Percentiles rank a stretch among this genome's conserved stretches.
Evolutionary conservation across 2,888 invertebrate species (phyloP).

Genomic region (Lycia hirtaria): DNA sequence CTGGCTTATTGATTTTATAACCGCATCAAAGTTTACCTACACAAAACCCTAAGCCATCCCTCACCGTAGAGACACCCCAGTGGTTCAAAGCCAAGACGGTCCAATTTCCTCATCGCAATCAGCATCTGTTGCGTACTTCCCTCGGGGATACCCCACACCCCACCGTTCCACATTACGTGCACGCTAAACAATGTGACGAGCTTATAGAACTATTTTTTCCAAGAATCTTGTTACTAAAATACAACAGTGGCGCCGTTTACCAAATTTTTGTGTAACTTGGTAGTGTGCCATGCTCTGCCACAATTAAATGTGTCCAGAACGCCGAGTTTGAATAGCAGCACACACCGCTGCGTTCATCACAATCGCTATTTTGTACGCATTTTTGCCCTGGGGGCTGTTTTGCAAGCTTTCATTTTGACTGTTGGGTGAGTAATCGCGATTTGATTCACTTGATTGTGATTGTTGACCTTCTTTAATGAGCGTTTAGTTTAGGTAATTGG

Average conservation of each 20-base stretch:
- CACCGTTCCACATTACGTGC: background rate
- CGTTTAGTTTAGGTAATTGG: slow-evolving; percentile 5
- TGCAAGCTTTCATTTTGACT: slow-evolving; percentile 39
- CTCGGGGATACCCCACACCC: slow-evolving; percentile 17
- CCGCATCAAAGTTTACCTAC: slow-evolving; percentile 5
- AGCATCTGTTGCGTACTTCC: slow-evolving; percentile 42
- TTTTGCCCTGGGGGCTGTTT: slow-evolving; percentile 50
- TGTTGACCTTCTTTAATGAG: slow-evolving; percentile 18
- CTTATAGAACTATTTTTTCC: background rate
- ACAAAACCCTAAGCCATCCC: slow-evolving; percentile 1
- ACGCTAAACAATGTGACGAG: background rate
- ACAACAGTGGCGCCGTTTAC: background rate
- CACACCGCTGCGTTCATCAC: slow-evolving; percentile 59
- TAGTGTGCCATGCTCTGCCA: slow-evolving; percentile 45
- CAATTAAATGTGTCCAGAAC: slow-evolving; percentile 81
- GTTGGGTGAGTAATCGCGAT: slow-evolving; percentile 26
- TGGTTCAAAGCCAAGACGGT: slow-evolving; percentile 23
- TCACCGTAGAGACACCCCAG: slow-evolving; percentile 9
- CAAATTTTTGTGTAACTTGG: background rate
- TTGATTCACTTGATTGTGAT: slow-evolving; percentile 15
- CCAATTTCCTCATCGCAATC: slow-evolving; percentile 41
- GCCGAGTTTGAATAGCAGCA: slow-evolving; percentile 65
- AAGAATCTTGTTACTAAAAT: background rate
- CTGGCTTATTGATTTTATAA: background rate
- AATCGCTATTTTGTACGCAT: slow-evolving; percentile 51